Evolutionary conservation across 2,113 vertebrate species (phyloP), one percentile per base, ranked within the genome.

Genomic region (Bubo bubo): DNA sequence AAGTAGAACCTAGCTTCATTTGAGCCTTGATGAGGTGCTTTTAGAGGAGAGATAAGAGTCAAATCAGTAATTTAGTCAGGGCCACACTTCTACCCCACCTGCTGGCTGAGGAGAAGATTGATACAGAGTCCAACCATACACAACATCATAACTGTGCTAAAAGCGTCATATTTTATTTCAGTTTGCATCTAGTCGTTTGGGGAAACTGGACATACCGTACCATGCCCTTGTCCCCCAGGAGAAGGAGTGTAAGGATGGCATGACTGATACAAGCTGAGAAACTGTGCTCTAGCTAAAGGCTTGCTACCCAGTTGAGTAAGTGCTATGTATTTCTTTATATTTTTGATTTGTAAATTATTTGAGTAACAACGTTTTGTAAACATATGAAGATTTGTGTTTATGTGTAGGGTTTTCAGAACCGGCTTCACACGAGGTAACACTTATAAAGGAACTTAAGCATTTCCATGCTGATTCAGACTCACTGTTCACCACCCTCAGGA

Each of bases 391-490:
- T 10, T 23, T 14, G 14, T 3, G 10, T 8, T 60, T 8, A 16
- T 0, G 10, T 2, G 8, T 19, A 8, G n/a, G 13, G 8, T 41
- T 71, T 71, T 55, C 47, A 52, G 79, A 35, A 47, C 10, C 0
- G 17, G 39, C n/a, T 28, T 21, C 4, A 8, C 9, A 12, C 6
- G 19, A 30, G 53, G 35, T 47, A 58, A 26, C 4, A 4, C 27
- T 7, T 14, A 11, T 1, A 6, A 53, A 7, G 55, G 8, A 32
- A 21, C 18, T 2, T 2, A 1, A 0, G 20, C 4, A 8, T 32
- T 70, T 15, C 50, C 41, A 3, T 1, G 24, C 13, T 2, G 68
- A 18, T 11, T 30, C 41, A 9, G 23, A 10, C 35, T 35, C 26
- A 0, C 26, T 7, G 2, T 1, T 24, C 17, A 4, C 22, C 55